These are phyloP conservation scores for Malurus cyaneus DNA, from an alignment of 2,113 vertebrate genomes.

Conservation along the genomic window DNA sequence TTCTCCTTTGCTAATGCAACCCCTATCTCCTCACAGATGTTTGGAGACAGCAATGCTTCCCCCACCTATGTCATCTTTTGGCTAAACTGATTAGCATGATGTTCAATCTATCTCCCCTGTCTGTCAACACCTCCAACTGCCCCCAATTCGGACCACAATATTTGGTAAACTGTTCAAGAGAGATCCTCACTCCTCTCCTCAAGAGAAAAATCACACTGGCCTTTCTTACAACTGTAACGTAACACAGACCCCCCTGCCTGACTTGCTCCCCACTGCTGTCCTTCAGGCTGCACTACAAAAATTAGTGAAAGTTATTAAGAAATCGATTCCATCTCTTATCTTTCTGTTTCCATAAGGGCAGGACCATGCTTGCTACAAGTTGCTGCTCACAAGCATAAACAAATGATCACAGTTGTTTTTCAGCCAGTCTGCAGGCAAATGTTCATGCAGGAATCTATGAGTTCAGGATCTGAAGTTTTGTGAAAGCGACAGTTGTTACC, in stretches of 20 bases:
- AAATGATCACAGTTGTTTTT: background rate
- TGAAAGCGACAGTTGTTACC: background rate
- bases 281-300: background rate
- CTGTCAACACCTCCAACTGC: slow-evolving; percentile 7
- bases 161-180: background rate
- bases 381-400: background rate
- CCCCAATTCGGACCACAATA: background rate
- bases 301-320: background rate
- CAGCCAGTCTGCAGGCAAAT: background rate
- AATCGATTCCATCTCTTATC: background rate
- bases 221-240: fast-evolving
- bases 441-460: background rate
- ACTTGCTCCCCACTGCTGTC: background rate
- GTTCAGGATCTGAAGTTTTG: background rate
- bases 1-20: background rate
- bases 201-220: background rate
- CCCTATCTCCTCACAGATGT: slow-evolving; percentile 43
- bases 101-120: background rate
- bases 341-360: background rate
- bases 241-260: background rate
- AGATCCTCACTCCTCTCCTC: background rate
- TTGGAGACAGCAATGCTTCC: slow-evolving; percentile 3
- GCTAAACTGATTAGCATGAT: background rate
- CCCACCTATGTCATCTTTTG: slow-evolving; percentile 50
- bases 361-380: background rate